A percentile compares a stretch with the other conserved stretches of the same genome.
Conservation (phyloP, 2,797 vertebrate genomes). For the Gymnoscopelus microlampas region DNA sequence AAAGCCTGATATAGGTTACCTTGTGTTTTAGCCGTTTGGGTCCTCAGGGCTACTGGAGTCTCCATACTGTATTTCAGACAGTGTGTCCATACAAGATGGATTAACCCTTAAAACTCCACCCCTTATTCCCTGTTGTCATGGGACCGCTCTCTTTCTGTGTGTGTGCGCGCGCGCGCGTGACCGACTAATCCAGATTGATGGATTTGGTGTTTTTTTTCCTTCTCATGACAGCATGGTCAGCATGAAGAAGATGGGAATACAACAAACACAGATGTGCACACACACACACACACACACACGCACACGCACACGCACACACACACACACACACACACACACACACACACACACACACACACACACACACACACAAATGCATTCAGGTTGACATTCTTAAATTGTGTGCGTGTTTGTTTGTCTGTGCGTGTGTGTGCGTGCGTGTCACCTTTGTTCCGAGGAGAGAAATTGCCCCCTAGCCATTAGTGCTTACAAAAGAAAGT, state of each 20-base stretch:
- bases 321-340: not conserved
- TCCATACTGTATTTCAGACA: conserved; percentile 42
- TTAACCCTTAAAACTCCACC: conserved; percentile 68
- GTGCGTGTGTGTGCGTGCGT: conserved; percentile 41
- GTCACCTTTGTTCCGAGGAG: conserved; percentile 52
- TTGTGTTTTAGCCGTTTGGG: conserved; percentile 36
- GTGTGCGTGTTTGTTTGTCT: conserved; percentile 13
- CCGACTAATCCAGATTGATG: conserved; percentile 48
- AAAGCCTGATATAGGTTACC: conserved; percentile 29
- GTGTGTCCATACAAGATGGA: conserved; percentile 53
- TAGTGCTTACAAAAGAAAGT: conserved; percentile 61
- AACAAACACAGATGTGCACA: not conserved
- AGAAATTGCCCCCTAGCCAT: conserved; percentile 58
- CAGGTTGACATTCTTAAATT: conserved; percentile 6
- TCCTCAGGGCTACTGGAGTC: conserved; percentile 36
- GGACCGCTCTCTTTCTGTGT: conserved; percentile 14
- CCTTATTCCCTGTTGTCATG: conserved; percentile 47
- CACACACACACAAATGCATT: not conserved
- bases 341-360: not conserved
- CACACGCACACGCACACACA: not conserved
- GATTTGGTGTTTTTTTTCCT: conserved; percentile 24
- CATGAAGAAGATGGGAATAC: conserved; percentile 32
- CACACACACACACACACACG: not conserved
- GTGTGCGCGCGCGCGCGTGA: not conserved
- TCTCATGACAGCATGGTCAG: conserved; percentile 47